These are phyloP conservation scores for Pyrgus malvae DNA, from an alignment of 2,888 invertebrate genomes.

Conservation along the genomic window DNA sequence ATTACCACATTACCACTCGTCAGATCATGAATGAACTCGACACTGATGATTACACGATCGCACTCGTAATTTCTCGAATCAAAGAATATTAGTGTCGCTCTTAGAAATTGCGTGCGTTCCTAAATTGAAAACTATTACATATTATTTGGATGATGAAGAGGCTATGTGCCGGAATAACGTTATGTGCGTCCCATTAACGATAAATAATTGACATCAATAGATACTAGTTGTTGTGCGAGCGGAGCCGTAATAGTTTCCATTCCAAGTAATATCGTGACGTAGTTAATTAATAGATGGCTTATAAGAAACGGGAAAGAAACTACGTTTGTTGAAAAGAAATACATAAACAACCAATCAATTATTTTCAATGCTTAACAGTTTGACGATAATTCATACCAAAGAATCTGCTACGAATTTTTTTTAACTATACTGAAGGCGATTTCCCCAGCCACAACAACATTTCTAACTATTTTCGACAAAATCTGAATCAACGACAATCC, in stretches of 20 bases:
- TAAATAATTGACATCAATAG: background rate
- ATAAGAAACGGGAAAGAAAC: too few relatives aligned
- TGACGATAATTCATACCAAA: too few relatives aligned
- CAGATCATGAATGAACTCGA: slow-evolving; percentile 22
- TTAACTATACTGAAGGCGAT: too few relatives aligned
- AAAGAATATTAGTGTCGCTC: background rate
- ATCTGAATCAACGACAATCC: too few relatives aligned
- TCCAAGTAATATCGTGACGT: background rate
- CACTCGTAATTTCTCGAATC: background rate
- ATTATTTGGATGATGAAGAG: background rate
- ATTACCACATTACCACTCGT: slow-evolving; percentile 32
- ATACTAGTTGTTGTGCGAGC: background rate
- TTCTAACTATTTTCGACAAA: too few relatives aligned
- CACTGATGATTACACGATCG: slow-evolving; percentile 7
- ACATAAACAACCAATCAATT: too few relatives aligned
- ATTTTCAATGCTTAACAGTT: too few relatives aligned
- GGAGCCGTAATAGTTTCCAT: too few relatives aligned
- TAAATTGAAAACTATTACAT: background rate
- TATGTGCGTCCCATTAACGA: background rate
- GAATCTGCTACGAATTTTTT: too few relatives aligned
- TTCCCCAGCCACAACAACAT: too few relatives aligned
- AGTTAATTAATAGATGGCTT: background rate
- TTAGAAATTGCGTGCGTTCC: background rate
- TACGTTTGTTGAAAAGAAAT: too few relatives aligned
- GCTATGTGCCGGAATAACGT: background rate